Evolutionary conservation across 2,888 invertebrate species (phyloP), one percentile per base, ranked within the genome.

Genomic region (Digitonthophagus gazella): DNA sequence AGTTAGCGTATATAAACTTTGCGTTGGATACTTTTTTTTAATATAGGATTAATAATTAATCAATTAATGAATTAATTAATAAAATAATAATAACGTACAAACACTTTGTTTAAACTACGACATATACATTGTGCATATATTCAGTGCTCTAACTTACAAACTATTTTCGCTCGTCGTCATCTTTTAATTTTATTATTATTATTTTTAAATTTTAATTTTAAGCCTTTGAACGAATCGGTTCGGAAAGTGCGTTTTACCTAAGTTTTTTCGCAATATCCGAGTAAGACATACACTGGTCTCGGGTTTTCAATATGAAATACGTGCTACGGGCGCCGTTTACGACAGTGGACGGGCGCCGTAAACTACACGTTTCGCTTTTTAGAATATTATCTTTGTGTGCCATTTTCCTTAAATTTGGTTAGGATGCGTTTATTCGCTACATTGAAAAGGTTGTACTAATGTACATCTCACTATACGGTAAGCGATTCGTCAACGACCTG

Each of bases 1-100:
- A 72, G 73, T 67, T 67, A 67, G 58, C 58, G 16, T 58, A 20
- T 58, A n/a, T n/a, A n/a, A n/a, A n/a, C n/a, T 58, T 22, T 57
- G 28, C 20, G 22, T 19, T 28, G 58, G 20, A 67, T 22, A 66
- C 18, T 14, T 56, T 19, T 44, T 44, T 44, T 3, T 44, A n/a
- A n/a, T 3, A n/a, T n/a, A 16, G n/a, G 18, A 16, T 28, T 64
- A 22, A 15, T 64, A 58, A 58, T 58, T 15, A 3, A 64, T 14
- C 15, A 44, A 44, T 15, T 15, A 20, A 22, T 1, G 64, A 18
- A 22, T 44, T 64, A 64, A 64, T 64, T 58, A 2, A 15, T 44
- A 65, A 65, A 28, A 28, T n/a, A 58, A 64, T 64, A 64, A 16
- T 44, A 64, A 64, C 22, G 28, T 44, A 19, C 61, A 61, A 61